Conservation (phyloP, 1,140 invertebrate species). For the Neodiprion pinetum region DNA sequence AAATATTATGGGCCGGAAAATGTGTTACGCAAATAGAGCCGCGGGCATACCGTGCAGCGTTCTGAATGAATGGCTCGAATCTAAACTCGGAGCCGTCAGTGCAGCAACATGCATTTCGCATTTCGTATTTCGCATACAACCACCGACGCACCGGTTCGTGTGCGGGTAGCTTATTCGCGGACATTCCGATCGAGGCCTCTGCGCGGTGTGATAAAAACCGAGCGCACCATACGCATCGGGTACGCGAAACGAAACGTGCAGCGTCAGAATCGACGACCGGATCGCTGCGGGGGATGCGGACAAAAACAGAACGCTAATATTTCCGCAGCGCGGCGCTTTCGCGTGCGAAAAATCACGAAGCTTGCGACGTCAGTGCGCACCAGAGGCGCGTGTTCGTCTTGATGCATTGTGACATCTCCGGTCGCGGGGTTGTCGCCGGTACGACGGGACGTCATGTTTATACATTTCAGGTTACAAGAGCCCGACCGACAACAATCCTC, state of each 20-base stretch:
- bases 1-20: constrained; percentile 20
- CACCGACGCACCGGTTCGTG: constrained; percentile 5
- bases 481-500: constrained; percentile 49
- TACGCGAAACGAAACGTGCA: too few species aligned
- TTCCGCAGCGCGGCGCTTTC: neutral
- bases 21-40: constrained; percentile 10
- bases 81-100: constrained; percentile 15
- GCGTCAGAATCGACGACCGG: too few species aligned
- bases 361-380: constrained; percentile 33
- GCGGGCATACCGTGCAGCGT: neutral
- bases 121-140: constrained; percentile 16
- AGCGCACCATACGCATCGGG: neutral
- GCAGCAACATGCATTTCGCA: constrained; percentile 19
- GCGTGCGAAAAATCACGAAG: neutral
- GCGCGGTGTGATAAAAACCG: neutral
- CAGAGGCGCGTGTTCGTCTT: constrained; percentile 50
- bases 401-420: constrained; percentile 53
- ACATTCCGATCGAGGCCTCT: neutral
- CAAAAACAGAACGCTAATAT: neutral
- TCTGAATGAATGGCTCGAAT: constrained; percentile 16
- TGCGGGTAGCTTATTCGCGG: neutral
- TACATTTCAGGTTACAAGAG: constrained; percentile 60
- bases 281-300: neutral
- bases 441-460: constrained; percentile 49
- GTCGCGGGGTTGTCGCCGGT: constrained; percentile 45